Evolutionary conservation across 2,113 vertebrate species (phyloP), one percentile per base, ranked within the genome.

Genomic region (Turnix velox): DNA sequence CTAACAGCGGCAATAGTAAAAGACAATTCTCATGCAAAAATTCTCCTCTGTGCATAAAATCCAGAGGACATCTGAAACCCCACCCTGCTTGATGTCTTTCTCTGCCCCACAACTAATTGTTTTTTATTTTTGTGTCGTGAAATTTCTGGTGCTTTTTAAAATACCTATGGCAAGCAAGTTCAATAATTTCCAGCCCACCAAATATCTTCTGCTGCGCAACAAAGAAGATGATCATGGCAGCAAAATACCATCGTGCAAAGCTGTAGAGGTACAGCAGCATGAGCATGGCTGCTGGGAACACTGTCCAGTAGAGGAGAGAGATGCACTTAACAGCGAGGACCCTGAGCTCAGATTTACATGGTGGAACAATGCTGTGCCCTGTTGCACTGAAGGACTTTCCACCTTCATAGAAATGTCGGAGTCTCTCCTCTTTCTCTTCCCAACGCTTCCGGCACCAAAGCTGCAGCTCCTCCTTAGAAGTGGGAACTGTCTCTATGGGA

Each of bases 361-460:
- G 99, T 0, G 99, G 99, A 48, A 99, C 92, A 0, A 86, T 85
- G 7, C 97, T 91, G 8, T 97, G 93, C 2, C 98, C 98, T 0
- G 97, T 95, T 6, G 96, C 94, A 46, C 94, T 92, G 35, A 99
- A 99, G 67, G 72, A 92, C n/a, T 94, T 98, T 45, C 96, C 90
- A 17, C 97, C 96, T 25, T 97, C 94, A 28, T 99, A 99, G 96
- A 99, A 99, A 84, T 75, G 93, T 2, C 96, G 97, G 51, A 99
- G 98, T 25, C 98, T 97, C 69, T 92, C 94, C 88, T 99, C 99
- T 62, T 99, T 99, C 96, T 99, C 99, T 3, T 97, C 97, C 99
- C 99, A 99, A 43, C 99, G 98, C 18, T 98, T 96, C 55, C 97
- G 98, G 97, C 99, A 99, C 99, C 99, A 99, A 18, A 97, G 96